Base-by-base conservation (phyloP, 2,113 vertebrate genomes). In the Chamaetylas fuelleborni region DNA sequence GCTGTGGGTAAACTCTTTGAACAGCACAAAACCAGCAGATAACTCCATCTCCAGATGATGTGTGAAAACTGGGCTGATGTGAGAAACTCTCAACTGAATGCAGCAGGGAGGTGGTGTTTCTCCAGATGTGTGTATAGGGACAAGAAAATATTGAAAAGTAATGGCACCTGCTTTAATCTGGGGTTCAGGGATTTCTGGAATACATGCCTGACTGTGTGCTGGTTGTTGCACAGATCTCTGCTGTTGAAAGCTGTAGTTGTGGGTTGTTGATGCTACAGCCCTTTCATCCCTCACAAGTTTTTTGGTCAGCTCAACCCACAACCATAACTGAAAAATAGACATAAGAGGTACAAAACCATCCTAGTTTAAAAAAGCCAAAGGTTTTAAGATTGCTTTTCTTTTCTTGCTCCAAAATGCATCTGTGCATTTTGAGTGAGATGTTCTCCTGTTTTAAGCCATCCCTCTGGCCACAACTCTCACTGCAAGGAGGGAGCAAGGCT, bases 41-140 rank as follows among this genome's bases (percentile, higher is more conserved):
- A 90, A 89, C 90, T 96, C 86, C 45, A n/a, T 82, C 71, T 93
- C 80, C 71, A 56, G 88, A 86, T 95, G 80, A 93, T 71, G 71
- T 90, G 74, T 95, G 91, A 94, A 96, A 43, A 89, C 66, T 80
- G 64, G 86, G 66, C 82, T 86, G 66, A 60, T 94, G 95, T 82
- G 92, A 94, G 92, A 96, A 96, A 78, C 86, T 36, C 0, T 36
- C 0, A 0, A 5, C 72, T 90, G 94, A 90, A 58, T 72, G 50
- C 45, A 19, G 65, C 4, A 81, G 57, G 36, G 58, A 85, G 48
- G 36, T 90, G 81, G 11, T 82, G 40, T 65, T 91, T 77, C 74
- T 82, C 57, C 78, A 87, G 78, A 36, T 10, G 0, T 6, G 0
- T 28, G 4, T 42, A 4, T 5, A 53, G 66, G 85, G 50, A 80